Conservation (phyloP, 1,140 invertebrate species). For the Agraylea sexmaculata region DNA sequence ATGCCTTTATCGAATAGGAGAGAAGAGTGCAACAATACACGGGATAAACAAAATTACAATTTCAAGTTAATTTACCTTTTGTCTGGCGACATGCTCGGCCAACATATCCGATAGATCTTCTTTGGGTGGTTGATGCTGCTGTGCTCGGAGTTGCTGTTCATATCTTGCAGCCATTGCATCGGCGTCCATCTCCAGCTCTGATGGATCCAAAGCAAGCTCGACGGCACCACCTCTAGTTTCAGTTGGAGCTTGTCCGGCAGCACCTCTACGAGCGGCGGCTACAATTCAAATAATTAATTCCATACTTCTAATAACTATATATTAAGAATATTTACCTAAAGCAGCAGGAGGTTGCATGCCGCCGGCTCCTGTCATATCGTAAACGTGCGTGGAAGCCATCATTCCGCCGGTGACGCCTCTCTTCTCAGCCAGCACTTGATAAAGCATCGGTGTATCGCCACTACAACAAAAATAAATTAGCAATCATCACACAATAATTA, state of each 20-base stretch:
- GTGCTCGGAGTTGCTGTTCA: constrained; percentile 89
- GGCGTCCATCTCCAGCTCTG: constrained; percentile 90
- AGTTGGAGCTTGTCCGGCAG: constrained; percentile 29
- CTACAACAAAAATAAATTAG: no score
- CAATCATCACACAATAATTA: not conserved
- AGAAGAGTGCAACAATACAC: no score
- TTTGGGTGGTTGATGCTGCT: constrained; percentile 74
- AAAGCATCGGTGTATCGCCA: constrained; percentile 80
- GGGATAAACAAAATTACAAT: not conserved
- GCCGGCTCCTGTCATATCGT: constrained; percentile 66
- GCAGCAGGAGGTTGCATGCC: constrained; percentile 44
- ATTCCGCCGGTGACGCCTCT: constrained; percentile 87
- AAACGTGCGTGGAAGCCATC: constrained; percentile 98
- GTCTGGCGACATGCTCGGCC: constrained; percentile 91
- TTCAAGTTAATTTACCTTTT: constrained; percentile 67
- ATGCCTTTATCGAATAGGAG: no score
- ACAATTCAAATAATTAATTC: not conserved
- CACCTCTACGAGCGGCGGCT: constrained; percentile 20
- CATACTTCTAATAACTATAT: not conserved
- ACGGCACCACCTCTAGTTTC: constrained; percentile 53
- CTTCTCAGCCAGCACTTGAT: constrained; percentile 91
- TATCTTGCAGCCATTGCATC: constrained; percentile 94
- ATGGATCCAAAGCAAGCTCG: constrained; percentile 92
- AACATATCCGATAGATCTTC: constrained; percentile 98
- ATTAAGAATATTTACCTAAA: constrained; percentile 11